Conservation (phyloP, 2,888 invertebrate genomes). For the Drosophila pullipes region DNA sequence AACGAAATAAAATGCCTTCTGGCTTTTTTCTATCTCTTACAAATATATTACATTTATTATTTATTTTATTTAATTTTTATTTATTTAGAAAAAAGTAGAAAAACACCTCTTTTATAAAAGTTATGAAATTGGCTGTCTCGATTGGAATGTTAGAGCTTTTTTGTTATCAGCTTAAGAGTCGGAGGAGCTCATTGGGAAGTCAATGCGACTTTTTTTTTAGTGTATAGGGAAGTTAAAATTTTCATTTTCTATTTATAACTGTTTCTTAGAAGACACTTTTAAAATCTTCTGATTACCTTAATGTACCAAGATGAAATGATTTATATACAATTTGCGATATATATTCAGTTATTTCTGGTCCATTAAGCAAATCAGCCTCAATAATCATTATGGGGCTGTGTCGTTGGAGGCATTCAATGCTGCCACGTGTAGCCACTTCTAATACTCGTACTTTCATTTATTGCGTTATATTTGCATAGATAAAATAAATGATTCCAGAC, state of each 20-base stretch:
- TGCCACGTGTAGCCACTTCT: constrained; percentile 36
- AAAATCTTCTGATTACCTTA: neutral
- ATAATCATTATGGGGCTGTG: constrained; percentile 30
- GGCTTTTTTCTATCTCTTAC: no score
- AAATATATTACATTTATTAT: no score
- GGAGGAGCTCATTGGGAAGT: no score
- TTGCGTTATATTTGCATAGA: constrained; percentile 12
- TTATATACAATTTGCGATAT: neutral
- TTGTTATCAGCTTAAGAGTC: no score
- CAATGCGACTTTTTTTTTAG: no score
- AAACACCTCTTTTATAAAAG: no score
- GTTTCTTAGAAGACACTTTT: neutral
- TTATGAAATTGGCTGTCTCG: no score
- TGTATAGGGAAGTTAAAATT: neutral
- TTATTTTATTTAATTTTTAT: no score
- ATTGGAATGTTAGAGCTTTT: no score
- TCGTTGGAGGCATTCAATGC: constrained; percentile 9
- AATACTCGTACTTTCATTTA: neutral
- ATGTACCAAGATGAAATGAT: neutral
- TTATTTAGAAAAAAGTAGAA: no score
- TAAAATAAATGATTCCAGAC: constrained; percentile 8
- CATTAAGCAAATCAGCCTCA: constrained; percentile 6
- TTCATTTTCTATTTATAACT: neutral
- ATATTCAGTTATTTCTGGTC: neutral
- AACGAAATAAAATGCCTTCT: no score